These are phyloP conservation scores for Papilio elwesi DNA, from an alignment of 2,888 invertebrate genomes.

Conservation along the genomic window DNA sequence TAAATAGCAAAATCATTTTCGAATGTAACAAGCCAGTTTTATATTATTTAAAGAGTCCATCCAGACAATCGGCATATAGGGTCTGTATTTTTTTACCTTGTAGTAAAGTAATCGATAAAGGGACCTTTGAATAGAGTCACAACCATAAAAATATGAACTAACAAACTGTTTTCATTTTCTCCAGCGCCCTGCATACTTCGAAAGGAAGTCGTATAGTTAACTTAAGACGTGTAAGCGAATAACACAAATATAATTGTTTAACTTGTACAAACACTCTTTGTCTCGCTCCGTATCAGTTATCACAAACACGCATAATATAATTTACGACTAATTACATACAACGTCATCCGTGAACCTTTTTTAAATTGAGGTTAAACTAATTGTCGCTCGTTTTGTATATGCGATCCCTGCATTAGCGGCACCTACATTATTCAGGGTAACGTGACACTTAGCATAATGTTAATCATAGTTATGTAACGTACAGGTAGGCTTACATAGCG, in stretches of 20 bases:
- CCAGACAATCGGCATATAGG: no score
- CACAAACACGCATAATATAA: conserved; percentile 36
- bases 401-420: conserved; percentile 50
- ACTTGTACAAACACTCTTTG: conserved; percentile 14
- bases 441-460: conserved; percentile 23
- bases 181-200: background rate
- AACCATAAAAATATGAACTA: background rate
- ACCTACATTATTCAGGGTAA: conserved; percentile 52
- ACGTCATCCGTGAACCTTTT: conserved; percentile 43
- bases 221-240: conserved; percentile 6
- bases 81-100: background rate
- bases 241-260: conserved; percentile 23
- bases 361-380: conserved; percentile 79
- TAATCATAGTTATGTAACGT: background rate
- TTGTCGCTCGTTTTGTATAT: conserved; percentile 65
- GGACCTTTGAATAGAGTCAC: background rate
- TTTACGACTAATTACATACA: conserved; percentile 37
- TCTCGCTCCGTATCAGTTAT: conserved; percentile 22
- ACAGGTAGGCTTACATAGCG: background rate
- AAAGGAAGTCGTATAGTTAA: conserved; percentile 12
- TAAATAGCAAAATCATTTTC: no score
- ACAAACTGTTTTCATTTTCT: conserved; percentile 4
- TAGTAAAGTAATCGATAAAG: background rate
- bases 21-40: no score
- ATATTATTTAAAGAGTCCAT: no score